Evolutionary conservation across 53 echinoderm and acorn worm genomes (phyloP).

Genomic region (Apostichopus leukothele): DNA sequence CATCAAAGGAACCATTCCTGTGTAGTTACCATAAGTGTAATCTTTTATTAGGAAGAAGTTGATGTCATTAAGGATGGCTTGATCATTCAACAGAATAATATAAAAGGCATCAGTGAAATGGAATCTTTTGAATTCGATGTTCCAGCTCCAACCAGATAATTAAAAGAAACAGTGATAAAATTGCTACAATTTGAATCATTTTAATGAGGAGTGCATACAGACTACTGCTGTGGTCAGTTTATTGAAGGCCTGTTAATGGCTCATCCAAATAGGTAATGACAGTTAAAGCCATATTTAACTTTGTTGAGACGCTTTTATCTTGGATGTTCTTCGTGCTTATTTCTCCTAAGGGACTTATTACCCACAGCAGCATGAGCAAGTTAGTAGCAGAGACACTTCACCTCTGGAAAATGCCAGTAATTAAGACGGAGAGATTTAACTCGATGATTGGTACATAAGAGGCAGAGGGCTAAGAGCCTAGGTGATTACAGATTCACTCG

Average conservation of each 20-base stretch:
- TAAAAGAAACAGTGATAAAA: background rate
- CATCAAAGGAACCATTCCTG: no score
- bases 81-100: no score
- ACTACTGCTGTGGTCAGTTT: background rate
- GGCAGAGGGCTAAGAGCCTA: background rate
- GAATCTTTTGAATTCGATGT: background rate
- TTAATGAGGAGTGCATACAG: background rate
- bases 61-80: no score
- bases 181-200: background rate
- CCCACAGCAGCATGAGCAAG: background rate
- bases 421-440: constrained; percentile 26
- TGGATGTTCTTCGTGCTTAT: background rate
- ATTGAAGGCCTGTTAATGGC: background rate
- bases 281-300: constrained; percentile 27
- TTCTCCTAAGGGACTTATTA: constrained; percentile 22
- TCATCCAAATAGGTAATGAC: constrained; percentile 16
- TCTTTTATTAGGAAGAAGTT: no score
- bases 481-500: constrained; percentile 21
- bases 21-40: no score
- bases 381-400: background rate
- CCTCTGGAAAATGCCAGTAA: constrained; percentile 35
- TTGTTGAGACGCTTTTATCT: background rate
- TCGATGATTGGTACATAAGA: constrained; percentile 21
- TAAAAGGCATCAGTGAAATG: background rate
- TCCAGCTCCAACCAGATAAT: background rate